Evolutionary conservation across 1,140 invertebrate species (phyloP).

Genomic region (Magallana gigas): DNA sequence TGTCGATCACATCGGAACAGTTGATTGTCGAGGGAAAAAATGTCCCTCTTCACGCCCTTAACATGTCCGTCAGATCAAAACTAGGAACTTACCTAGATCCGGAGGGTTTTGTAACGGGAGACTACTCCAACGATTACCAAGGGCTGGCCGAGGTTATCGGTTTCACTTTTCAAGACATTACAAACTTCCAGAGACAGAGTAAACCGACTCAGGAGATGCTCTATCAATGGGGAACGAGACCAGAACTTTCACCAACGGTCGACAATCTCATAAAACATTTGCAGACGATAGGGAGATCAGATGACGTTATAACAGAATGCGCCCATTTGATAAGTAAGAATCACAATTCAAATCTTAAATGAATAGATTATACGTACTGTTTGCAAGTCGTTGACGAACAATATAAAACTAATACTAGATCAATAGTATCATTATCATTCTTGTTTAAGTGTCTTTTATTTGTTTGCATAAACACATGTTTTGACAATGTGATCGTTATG

Average conservation of each 20-base stretch:
- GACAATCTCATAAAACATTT: conserved; percentile 41
- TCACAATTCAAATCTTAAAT: not conserved
- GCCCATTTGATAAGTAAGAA: conserved; percentile 40
- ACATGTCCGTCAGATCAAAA: not conserved
- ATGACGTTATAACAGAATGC: conserved; percentile 40
- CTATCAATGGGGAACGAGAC: conserved; percentile 36
- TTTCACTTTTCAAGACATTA: conserved; percentile 31
- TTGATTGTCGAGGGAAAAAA: not conserved
- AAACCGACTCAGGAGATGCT: conserved; percentile 38
- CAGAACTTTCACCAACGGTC: conserved; percentile 22
- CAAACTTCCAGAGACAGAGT: conserved; percentile 3
- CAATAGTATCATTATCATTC: too few species aligned
- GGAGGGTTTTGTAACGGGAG: conserved; percentile 25
- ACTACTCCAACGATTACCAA: conserved; percentile 40
- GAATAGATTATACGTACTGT: too few species aligned
- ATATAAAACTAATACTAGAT: too few species aligned
- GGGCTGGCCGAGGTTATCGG: conserved; percentile 43
- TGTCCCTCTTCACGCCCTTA: conserved; percentile 29
- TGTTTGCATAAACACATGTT: too few species aligned
- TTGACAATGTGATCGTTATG: not conserved
- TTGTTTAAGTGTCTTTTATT: too few species aligned
- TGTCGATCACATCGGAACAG: not conserved
- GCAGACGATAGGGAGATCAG: conserved; percentile 33
- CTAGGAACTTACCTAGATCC: conserved; percentile 26
- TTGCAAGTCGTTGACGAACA: too few species aligned